Evolutionary conservation across 53 echinoderm and acorn worm species (phyloP).

Genomic region (Arbacia lixula): DNA sequence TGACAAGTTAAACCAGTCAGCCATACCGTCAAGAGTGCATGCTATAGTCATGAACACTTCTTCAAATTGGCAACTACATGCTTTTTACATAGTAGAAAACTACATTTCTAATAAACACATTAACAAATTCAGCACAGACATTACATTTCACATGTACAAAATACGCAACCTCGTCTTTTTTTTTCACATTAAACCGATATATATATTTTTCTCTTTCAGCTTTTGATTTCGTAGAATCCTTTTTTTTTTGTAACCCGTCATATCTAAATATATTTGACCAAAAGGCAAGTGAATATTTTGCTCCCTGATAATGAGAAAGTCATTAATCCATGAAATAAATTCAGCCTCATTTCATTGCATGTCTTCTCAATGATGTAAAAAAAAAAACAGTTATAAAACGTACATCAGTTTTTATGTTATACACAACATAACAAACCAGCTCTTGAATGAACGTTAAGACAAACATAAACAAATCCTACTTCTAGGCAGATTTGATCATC

Average conservation of each 20-base stretch:
- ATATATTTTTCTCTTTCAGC: neutral
- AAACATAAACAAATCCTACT: no score
- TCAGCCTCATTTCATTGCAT: conserved; percentile 21
- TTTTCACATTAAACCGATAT: conserved; percentile 17
- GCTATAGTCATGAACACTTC: neutral
- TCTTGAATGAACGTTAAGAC: no score
- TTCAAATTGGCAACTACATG: conserved; percentile 21
- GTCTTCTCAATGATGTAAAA: no score
- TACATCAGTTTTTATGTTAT: no score
- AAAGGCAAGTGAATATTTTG: conserved; percentile 39
- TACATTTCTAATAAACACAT: neutral
- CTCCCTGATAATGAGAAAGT: neutral
- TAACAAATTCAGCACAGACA: conserved; percentile 17
- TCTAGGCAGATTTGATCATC: no score
- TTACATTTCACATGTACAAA: conserved; percentile 35
- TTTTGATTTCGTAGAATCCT: conserved; percentile 1
- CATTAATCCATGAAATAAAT: neutral
- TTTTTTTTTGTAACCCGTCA: conserved; percentile 11
- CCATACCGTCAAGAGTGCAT: no score
- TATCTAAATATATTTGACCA: neutral
- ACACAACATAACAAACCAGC: no score
- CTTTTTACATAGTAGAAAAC: neutral
- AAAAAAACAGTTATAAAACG: no score
- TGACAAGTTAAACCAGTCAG: no score
- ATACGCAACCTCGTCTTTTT: conserved; percentile 15